Conservation (phyloP, 2,113 vertebrate genomes). For the Oenanthe oenanthe region DNA sequence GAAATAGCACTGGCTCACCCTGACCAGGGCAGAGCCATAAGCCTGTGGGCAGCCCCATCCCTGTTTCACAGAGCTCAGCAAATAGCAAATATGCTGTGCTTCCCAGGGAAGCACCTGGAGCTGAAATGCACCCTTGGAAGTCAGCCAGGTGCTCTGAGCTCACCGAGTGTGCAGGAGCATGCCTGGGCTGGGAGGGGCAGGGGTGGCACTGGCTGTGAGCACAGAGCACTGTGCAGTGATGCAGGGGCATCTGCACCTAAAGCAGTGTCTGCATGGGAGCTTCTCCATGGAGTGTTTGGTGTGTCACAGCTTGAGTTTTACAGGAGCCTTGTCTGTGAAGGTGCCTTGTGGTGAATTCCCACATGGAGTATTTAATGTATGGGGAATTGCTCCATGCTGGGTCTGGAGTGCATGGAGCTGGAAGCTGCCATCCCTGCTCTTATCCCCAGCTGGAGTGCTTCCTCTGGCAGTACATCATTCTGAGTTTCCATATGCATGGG, state of each 20-base stretch:
- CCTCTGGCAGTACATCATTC: not conserved
- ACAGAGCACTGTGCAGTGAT: fast-evolving
- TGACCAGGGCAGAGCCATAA: not conserved
- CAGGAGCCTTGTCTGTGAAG: fast-evolving
- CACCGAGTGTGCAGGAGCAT: not conserved
- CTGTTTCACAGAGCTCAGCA: not conserved
- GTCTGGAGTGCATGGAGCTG: not conserved
- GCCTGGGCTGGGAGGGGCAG: not conserved
- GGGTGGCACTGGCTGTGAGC: not conserved
- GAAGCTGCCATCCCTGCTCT: not conserved
- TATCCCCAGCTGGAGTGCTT: not conserved
- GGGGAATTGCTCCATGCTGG: not conserved
- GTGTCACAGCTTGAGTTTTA: not conserved
- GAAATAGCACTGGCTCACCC: not conserved
- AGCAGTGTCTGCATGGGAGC: not conserved
- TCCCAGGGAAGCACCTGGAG: not conserved
- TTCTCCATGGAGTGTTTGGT: not conserved
- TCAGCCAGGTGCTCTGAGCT: not conserved
- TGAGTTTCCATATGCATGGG: not conserved
- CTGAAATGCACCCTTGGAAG: not conserved
- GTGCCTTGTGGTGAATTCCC: fast-evolving
- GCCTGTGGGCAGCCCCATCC: not conserved
- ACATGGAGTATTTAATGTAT: fast-evolving
- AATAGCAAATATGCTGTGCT: not conserved
- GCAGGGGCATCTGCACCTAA: not conserved